Percentiles rank a stretch among this genome's conserved stretches.
These are phyloP conservation scores for Channa argus DNA, from an alignment of 2,113 vertebrate genomes.

Conservation along the genomic window DNA sequence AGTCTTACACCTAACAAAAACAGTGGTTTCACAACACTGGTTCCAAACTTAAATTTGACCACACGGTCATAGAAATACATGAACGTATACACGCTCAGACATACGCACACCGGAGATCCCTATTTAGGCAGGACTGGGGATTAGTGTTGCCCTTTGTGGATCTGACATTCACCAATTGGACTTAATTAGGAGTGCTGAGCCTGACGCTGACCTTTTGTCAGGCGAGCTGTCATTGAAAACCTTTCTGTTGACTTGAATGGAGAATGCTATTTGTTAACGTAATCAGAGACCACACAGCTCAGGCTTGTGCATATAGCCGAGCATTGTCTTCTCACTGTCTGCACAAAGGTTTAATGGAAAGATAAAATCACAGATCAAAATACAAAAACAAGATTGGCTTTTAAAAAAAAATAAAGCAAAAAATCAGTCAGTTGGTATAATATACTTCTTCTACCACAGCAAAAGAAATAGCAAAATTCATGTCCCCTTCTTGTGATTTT, in stretches of 20 bases:
- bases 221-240: conserved; percentile 83
- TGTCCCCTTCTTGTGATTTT: background rate
- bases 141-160: conserved; percentile 86
- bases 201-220: conserved; percentile 85
- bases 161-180: conserved; percentile 88
- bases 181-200: conserved; percentile 85
- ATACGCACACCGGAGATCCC: conserved; percentile 36
- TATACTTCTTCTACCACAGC: background rate
- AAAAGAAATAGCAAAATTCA: no score
- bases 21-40: no score
- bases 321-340: conserved; percentile 21
- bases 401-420: background rate
- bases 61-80: no score
- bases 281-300: conserved; percentile 67
- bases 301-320: conserved; percentile 18
- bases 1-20: no score
- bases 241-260: conserved; percentile 84
- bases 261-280: conserved; percentile 83
- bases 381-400: background rate
- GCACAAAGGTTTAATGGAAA: conserved; percentile 30
- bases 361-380: conserved; percentile 15
- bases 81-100: conserved; percentile 15
- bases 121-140: conserved; percentile 74
- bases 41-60: no score
- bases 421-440: background rate